Evolutionary conservation across 1,140 invertebrate genomes (phyloP), one percentile per base, ranked within the genome.

Genomic region (Chrysomallon squamiferum): DNA sequence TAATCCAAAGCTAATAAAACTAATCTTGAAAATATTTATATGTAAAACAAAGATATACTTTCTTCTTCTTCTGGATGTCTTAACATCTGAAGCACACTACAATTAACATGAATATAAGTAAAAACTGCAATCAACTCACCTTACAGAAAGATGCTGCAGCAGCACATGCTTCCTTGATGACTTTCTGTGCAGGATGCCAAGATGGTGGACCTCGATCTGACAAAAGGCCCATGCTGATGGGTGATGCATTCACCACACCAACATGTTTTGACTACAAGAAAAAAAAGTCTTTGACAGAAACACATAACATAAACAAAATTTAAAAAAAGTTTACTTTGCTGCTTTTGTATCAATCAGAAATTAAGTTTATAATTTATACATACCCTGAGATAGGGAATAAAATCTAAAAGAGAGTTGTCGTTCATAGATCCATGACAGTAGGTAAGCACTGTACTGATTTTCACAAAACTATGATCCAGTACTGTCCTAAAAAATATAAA

Each of bases 231-330:
- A 96, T 92, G 2, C 89, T 90, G 22, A 92, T 89, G 2, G 90
- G 87, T 0, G 93, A 89, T 2, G 94, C 94, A 85, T 93, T 94
- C 27, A 97, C 90, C 20, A 97, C 86, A 27, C 92, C 95, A 13
- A 97, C 78, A 61, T 90, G 88, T 70, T 89, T 88, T 49, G 86
- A 84, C 91, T 95, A 76, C 33, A 60, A 65, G 15, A 38, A 18
- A 45, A 61, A 5, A 38, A 38, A 15, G n/a, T n/a, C n/a, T n/a
- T n/a, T n/a, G n/a, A n/a, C n/a, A n/a, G n/a, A n/a, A n/a, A n/a
- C n/a, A n/a, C n/a, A n/a, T n/a, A n/a, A n/a, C n/a, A n/a, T n/a
- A n/a, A n/a, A n/a, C n/a, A n/a, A n/a, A n/a, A n/a, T n/a, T n/a
- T n/a, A n/a, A n/a, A n/a, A n/a, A n/a, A n/a, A n/a, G n/a, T n/a